phyloP scores from a whole-genome alignment of 2,888 invertebrate genomes.

The Eupeodes latifasciatus region DNA sequence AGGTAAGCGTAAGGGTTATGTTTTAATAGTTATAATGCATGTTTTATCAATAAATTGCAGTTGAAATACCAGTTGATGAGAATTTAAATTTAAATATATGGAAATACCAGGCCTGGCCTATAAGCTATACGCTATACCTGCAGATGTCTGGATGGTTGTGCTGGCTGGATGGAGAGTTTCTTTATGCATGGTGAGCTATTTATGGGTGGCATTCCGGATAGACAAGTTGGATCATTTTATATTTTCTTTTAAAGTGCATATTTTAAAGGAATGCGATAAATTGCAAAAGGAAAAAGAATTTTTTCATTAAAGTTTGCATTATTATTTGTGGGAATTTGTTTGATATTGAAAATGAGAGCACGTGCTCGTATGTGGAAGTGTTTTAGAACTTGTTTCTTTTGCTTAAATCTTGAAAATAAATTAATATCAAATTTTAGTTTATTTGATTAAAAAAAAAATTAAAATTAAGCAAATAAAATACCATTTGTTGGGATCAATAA shows the following conservation, averaged over 20 bases:
- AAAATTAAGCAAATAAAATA: too few species aligned
- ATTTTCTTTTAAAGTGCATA: conserved; percentile 8
- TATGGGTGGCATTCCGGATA: not conserved
- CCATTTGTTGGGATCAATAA: too few species aligned
- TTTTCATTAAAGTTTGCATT: not conserved
- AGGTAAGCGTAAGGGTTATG: not conserved
- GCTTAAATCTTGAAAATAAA: too few species aligned
- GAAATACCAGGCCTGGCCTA: not conserved
- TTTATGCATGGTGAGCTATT: not conserved
- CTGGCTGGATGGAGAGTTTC: too few species aligned
- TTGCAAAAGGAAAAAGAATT: not conserved
- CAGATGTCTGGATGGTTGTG: too few species aligned
- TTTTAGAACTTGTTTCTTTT: too few species aligned
- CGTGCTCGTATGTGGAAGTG: too few species aligned
- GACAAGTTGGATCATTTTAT: conserved; percentile 9
- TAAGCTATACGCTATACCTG: not conserved
- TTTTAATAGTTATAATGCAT: conserved; percentile 1
- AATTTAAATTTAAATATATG: not conserved
- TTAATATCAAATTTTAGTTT: too few species aligned
- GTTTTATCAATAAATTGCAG: conserved; percentile 37
- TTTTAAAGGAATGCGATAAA: conserved; percentile 10
- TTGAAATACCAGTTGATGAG: conserved; percentile 19
- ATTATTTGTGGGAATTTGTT: too few species aligned
- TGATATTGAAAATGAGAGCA: too few species aligned
- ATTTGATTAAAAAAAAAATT: too few species aligned